Evolutionary conservation across 2,888 invertebrate species (phyloP), one percentile per base, ranked within the genome.

Genomic region (Ptychoptera albimana): DNA sequence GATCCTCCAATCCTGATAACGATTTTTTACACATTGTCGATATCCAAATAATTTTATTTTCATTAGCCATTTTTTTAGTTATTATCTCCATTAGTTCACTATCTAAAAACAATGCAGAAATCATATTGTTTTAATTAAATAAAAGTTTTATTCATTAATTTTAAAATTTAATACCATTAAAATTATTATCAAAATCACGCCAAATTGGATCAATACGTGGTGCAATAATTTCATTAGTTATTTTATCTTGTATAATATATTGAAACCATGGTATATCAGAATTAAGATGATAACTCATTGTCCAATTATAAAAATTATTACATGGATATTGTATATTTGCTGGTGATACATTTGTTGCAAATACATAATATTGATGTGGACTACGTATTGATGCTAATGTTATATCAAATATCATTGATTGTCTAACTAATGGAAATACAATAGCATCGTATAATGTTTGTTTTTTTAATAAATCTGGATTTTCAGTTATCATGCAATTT

Each of bases 1-100:
- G 60, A 0, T 48, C 10, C 53, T 68, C 67, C 34, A 67, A 53
- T 35, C 55, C 54, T 48, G 67, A 66, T 32, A 51, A 53, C 2
- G 54, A n/a, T n/a, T n/a, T n/a, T n/a, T n/a, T n/a, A n/a, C n/a
- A n/a, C n/a, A n/a, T n/a, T n/a, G n/a, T n/a, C n/a, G n/a, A n/a
- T n/a, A n/a, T n/a, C n/a, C n/a, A n/a, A n/a, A n/a, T n/a, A n/a
- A n/a, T n/a, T n/a, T n/a, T n/a, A n/a, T n/a, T n/a, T n/a, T n/a
- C n/a, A n/a, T n/a, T n/a, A n/a, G n/a, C n/a, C n/a, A n/a, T n/a
- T n/a, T n/a, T n/a, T n/a, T n/a, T n/a, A n/a, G n/a, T n/a, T n/a
- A n/a, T n/a, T n/a, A n/a, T n/a, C n/a, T n/a, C n/a, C n/a, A 31
- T 14, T 34, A 42, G 11, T 11, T 14, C 3, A 36, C 9, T 2